Base-by-base conservation (phyloP, 2,888 invertebrate species). In the Pristionchus entomophagus region DNA sequence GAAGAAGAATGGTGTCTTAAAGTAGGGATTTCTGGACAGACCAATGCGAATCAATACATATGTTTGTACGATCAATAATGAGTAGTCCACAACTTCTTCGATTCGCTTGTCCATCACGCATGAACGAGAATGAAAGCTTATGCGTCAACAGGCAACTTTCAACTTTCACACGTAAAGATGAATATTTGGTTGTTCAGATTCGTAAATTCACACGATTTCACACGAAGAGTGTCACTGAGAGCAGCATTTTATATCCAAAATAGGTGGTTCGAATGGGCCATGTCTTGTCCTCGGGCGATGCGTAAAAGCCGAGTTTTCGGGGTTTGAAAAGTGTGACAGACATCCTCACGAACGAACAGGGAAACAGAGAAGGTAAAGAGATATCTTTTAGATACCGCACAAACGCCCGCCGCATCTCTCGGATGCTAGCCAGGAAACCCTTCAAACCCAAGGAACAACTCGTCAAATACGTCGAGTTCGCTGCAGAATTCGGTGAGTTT, bases 1-100 rank as follows among this genome's bases (percentile, higher is more conserved):
- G 22, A 8, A 69, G 69, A 69, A 69, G 22, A 69, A 69, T 62
- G 69, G 69, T 69, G 69, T 69, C 10, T n/a, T 69, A 6, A 69
- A 69, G n/a, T 69, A 69, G 3, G 69, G 8, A 35, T 69, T 35
- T 38, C 38, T 69, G 22, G 69, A 69, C 22, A 69, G 19, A 1
- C 2, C n/a, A 12, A 69, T 35, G 8, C 69, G 69, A 69, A 69
- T 41, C 1, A 69, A 19, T 2, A 69, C 19, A 38, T 69, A 69
- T 5, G 69, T 5, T 35, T 38, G 69, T 29, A 14, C 62, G 14
- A 41, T 41, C 4, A 69, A 38, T 38, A 69, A n/a, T 2, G 69
- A 69, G n/a, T 69, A 69, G 22, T 69, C 69, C 4, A 69, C 3
- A 10, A 69, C n/a, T 19, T 35, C 69, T 12, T 69, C 69, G 5